phyloP scores from a whole-genome alignment of 2,113 vertebrate species.

The Taxidea taxus region DNA sequence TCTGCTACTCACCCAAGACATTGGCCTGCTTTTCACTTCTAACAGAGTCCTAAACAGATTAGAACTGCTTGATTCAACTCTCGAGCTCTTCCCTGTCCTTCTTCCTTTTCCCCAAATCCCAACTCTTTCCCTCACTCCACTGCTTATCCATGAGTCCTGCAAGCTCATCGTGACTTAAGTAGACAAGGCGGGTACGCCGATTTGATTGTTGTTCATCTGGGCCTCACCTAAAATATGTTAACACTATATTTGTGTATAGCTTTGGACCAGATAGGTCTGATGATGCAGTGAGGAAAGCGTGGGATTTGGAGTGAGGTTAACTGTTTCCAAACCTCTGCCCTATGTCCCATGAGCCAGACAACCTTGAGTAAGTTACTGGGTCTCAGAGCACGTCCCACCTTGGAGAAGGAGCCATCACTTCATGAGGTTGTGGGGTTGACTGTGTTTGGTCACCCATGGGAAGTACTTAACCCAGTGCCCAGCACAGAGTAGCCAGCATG shows the following conservation, averaged over 20 bases:
- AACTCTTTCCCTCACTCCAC: background rate
- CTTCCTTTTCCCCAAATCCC: background rate
- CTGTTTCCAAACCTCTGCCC: background rate
- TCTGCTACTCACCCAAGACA: background rate
- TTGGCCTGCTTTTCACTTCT: background rate
- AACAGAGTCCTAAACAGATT: background rate
- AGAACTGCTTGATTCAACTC: background rate
- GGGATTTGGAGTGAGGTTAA: background rate
- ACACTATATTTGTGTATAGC: background rate
- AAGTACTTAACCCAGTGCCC: background rate
- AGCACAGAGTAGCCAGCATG: rapidly evolving
- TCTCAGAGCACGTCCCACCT: background rate
- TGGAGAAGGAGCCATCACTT: background rate
- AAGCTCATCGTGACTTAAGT: background rate
- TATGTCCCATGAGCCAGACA: background rate
- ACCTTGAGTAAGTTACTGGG: background rate
- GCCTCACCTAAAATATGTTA: background rate
- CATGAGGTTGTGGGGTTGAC: background rate
- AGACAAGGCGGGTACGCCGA: background rate
- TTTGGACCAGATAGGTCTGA: background rate
- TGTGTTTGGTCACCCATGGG: rapidly evolving
- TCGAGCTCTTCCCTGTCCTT: background rate
- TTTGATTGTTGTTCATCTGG: background rate
- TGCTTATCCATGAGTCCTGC: background rate
- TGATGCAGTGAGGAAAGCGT: background rate